Base-by-base conservation (phyloP, 2,113 vertebrate species). In the Caranx melampygus region DNA sequence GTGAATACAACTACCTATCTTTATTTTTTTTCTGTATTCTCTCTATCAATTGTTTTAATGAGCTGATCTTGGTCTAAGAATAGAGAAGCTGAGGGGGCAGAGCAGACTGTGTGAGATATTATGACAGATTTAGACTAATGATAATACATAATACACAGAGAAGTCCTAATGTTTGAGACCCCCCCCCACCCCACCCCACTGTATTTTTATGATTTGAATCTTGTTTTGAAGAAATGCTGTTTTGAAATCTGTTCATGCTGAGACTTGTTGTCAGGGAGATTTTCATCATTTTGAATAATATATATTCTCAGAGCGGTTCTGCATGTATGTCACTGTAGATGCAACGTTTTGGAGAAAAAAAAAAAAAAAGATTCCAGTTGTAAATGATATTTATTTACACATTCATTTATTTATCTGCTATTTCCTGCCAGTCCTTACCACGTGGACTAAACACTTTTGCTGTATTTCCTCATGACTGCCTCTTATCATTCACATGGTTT, bases 1-100 rank as follows among this genome's bases (percentile, higher is more conserved):
- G 66, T 73, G 70, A 59, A 75, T 8, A 12, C 20, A 78, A 62
- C 55, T 64, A 61, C 34, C 11, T 37, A 72, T 69, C 55, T 79
- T 55, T 84, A 47, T 51, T 52, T 83, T 26, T 26, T 69, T 64
- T 82, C 26, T 59, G 6, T 64, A 34, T 54, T 51, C 11, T 72
- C 13, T 11, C 69, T 64, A 7, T 58, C 14, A 75, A 6, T 59
- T 47, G 21, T 62, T 63, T 37, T 55, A 12, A 75, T 6, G n/a
- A 71, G 26, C 62, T 59, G 66, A 70, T 49, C 54, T 59, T 31
- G 2, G 47, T 64, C 26, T 12, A 2, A 35, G 42, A 69, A 14
- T 18, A 34, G 18, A 73, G 31, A 54, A 52, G 64, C 33, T 11
- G 20, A 0, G 1, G 5, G 64, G 26, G 15, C 70, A 14, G 20